phyloP scores from a whole-genome alignment of 2,888 invertebrate species.

The Drosophila lutescens region DNA sequence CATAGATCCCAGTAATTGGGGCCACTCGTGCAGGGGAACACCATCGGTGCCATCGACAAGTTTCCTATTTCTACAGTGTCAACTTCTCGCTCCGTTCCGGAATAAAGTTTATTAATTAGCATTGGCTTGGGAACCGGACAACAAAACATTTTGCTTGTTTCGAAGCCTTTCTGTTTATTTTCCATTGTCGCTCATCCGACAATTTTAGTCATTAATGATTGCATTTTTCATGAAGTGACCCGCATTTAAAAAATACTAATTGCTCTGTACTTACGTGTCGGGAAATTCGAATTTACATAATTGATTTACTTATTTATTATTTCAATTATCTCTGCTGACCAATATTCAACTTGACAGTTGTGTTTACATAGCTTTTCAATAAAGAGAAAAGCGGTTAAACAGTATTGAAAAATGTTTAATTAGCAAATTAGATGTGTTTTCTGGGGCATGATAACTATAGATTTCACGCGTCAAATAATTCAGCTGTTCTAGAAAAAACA shows the following conservation, averaged over 20 bases:
- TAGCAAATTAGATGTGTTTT: neutral
- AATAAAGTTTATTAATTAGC: slow-evolving; percentile 49
- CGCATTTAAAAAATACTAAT: neutral
- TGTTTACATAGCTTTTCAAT: slow-evolving; percentile 1
- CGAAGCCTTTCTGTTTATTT: neutral
- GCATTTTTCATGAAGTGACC: neutral
- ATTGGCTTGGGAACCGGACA: slow-evolving; percentile 1
- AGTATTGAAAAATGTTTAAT: slow-evolving; percentile 5
- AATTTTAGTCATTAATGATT: neutral
- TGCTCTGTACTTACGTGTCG: neutral
- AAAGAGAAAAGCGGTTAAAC: neutral
- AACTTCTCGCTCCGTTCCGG: slow-evolving; percentile 4
- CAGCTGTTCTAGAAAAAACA: neutral
- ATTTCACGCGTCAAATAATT: neutral
- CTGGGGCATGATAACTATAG: neutral
- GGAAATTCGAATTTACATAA: neutral
- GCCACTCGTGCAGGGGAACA: slow-evolving; percentile 39
- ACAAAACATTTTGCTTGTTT: slow-evolving; percentile 6
- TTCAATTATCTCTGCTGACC: slow-evolving; percentile 31
- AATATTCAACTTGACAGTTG: slow-evolving; percentile 13
- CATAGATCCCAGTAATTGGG: slow-evolving; percentile 45
- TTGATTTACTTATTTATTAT: slow-evolving; percentile 14
- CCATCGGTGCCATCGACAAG: slow-evolving; percentile 9
- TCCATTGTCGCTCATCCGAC: neutral
- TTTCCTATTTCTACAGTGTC: slow-evolving; percentile 7